Evolutionary conservation across 1,140 invertebrate genomes (phyloP).

Genomic region (Drosophila carrolli): DNA sequence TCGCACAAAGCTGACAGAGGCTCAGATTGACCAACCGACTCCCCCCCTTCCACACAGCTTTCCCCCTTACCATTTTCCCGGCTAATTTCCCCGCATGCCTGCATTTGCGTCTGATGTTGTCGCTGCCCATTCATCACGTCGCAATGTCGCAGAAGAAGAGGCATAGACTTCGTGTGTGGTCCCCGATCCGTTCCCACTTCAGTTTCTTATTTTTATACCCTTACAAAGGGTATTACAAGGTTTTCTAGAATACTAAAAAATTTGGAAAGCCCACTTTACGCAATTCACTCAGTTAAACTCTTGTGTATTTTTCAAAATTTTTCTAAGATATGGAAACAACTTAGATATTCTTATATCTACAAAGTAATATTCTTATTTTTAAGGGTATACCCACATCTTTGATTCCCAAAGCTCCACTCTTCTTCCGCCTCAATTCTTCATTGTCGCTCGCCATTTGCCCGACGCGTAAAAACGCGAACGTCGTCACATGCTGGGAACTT

Average conservation of each 20-base stretch:
- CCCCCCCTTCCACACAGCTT: background rate
- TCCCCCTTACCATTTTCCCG: background rate
- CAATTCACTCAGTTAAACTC: too few species aligned
- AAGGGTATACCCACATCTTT: constrained; percentile 10
- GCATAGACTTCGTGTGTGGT: constrained; percentile 67
- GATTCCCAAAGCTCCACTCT: background rate
- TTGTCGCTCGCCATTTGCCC: constrained; percentile 29
- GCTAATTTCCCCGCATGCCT: constrained; percentile 28
- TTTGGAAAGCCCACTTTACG: too few species aligned
- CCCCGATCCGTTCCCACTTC: constrained; percentile 29
- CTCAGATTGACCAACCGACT: constrained; percentile 44
- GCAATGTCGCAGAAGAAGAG: constrained; percentile 45
- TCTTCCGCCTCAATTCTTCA: constrained; percentile 27
- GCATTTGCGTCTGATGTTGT: constrained; percentile 53
- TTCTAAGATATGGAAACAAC: too few species aligned
- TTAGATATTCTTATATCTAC: too few species aligned
- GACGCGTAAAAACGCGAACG: constrained; percentile 56
- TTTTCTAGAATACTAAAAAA: background rate
- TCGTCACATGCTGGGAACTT: constrained; percentile 51
- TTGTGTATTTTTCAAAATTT: too few species aligned
- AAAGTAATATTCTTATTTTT: too few species aligned
- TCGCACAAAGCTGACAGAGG: constrained; percentile 78
- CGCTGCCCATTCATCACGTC: constrained; percentile 76
- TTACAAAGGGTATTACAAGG: background rate
- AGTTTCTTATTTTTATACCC: constrained; percentile 5